Percentiles rank a stretch among this genome's conserved stretches.
phyloP scores from a whole-genome alignment of 2,797 vertebrate species.

The Lutjanus argentimaculatus region DNA sequence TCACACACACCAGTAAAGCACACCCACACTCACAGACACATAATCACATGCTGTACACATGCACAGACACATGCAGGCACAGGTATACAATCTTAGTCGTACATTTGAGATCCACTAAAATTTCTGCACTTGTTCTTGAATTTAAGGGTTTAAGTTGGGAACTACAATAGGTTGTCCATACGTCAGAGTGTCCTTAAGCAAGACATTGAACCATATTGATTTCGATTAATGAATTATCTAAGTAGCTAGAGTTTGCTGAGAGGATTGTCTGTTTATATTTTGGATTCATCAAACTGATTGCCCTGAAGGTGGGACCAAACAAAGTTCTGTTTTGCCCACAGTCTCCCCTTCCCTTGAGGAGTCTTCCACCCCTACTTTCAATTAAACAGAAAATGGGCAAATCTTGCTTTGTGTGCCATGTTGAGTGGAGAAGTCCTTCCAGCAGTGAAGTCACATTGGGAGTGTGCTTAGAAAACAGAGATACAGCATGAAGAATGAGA shows the following conservation, averaged over 20 bases:
- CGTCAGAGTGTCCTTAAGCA: neutral
- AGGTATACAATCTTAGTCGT: conserved; percentile 18
- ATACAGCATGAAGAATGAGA: conserved; percentile 38
- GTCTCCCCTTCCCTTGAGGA: neutral
- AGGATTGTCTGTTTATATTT: neutral
- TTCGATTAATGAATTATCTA: neutral
- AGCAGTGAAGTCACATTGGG: conserved; percentile 32
- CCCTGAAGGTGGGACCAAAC: neutral
- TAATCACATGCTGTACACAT: conserved; percentile 22
- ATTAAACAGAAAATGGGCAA: conserved; percentile 1
- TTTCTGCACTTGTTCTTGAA: neutral
- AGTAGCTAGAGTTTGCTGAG: neutral
- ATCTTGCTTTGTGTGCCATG: neutral
- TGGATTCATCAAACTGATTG: neutral
- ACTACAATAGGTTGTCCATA: neutral
- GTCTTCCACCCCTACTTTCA: neutral
- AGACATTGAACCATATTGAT: neutral
- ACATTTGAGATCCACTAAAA: neutral
- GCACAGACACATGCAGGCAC: conserved; percentile 28
- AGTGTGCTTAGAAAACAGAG: conserved; percentile 42
- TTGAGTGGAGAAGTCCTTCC: conserved; percentile 7
- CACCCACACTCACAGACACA: conserved; percentile 9
- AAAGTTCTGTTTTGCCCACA: neutral
- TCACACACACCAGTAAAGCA: conserved; percentile 35
- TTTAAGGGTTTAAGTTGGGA: neutral